A percentile compares a stretch with the other conserved stretches of the same genome.
phyloP scores from a whole-genome alignment of 2,888 invertebrate species.

The Onthophagus sagittarius region DNA sequence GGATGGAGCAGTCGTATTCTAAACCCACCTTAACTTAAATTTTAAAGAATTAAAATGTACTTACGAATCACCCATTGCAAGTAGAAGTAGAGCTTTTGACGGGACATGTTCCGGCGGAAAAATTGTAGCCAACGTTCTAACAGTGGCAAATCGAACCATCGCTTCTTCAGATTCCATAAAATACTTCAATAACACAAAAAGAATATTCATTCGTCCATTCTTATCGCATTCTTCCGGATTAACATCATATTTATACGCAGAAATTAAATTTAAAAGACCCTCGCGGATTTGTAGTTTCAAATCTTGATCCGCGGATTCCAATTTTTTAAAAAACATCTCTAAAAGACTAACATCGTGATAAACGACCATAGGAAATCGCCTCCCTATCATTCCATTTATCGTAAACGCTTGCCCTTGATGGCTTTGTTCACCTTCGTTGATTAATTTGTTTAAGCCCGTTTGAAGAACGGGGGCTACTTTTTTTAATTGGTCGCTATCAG shows the following conservation, averaged over 20 bases:
- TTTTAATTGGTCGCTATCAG: constrained; percentile 57
- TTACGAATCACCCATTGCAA: constrained; percentile 81
- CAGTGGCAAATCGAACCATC: constrained; percentile 78
- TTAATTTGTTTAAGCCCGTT: constrained; percentile 68
- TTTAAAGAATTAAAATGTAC: constrained; percentile 35
- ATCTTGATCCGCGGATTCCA: constrained; percentile 48
- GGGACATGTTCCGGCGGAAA: constrained; percentile 80
- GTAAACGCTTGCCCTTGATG: constrained; percentile 69
- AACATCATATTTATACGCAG: constrained; percentile 43
- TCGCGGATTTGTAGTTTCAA: constrained; percentile 45
- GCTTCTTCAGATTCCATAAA: constrained; percentile 74
- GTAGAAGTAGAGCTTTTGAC: constrained; percentile 74
- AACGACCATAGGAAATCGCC: constrained; percentile 59
- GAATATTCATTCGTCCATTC: constrained; percentile 42
- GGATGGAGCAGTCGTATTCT: too few relatives aligned
- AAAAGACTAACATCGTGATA: constrained; percentile 63
- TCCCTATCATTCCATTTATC: constrained; percentile 66
- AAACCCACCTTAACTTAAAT: too few relatives aligned
- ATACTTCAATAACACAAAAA: constrained; percentile 62
- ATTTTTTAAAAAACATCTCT: constrained; percentile 51
- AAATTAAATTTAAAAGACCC: constrained; percentile 42
- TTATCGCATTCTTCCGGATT: constrained; percentile 41
- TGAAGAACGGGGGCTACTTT: constrained; percentile 70
- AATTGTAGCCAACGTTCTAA: constrained; percentile 74
- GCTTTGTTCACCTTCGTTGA: constrained; percentile 60